A percentile compares a stretch with the other conserved stretches of the same genome.
Conservation (phyloP, 2,888 invertebrate genomes). For the Eupithecia exiguata region DNA sequence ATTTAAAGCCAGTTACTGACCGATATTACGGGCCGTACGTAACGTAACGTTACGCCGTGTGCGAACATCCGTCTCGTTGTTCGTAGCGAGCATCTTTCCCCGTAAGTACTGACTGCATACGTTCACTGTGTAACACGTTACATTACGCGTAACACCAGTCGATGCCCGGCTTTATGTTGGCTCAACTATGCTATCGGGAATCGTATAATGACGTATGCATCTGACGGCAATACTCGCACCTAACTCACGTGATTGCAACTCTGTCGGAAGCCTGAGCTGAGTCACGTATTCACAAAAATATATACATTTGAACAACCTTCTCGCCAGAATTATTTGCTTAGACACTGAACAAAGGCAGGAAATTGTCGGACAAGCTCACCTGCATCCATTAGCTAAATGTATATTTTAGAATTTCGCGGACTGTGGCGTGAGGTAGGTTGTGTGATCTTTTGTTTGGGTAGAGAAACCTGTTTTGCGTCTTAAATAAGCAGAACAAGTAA, state of each 20-base stretch:
- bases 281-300: constrained; percentile 65
- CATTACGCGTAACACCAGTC: no score
- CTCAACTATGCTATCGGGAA: constrained; percentile 15
- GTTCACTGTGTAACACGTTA: no score
- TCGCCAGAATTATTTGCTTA: constrained; percentile 32
- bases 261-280: constrained; percentile 49
- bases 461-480: constrained; percentile 28
- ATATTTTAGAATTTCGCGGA: constrained; percentile 30
- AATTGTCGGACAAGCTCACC: constrained; percentile 28
- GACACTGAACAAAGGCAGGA: constrained; percentile 49
- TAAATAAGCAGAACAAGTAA: constrained; percentile 22
- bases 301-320: constrained; percentile 15
- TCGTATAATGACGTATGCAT: not conserved
- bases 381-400: constrained; percentile 34
- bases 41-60: no score
- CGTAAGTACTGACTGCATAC: no score
- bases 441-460: constrained; percentile 33
- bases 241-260: constrained; percentile 29
- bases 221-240: constrained; percentile 13
- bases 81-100: no score
- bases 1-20: not conserved
- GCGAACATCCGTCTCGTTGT: no score
- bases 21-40: no score
- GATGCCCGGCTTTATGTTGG: not conserved
- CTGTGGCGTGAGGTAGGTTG: constrained; percentile 36